A percentile compares a stretch with the other conserved stretches of the same genome.
Conservation (phyloP, 1,140 invertebrate species). For the Trigoniulus corallinus region DNA sequence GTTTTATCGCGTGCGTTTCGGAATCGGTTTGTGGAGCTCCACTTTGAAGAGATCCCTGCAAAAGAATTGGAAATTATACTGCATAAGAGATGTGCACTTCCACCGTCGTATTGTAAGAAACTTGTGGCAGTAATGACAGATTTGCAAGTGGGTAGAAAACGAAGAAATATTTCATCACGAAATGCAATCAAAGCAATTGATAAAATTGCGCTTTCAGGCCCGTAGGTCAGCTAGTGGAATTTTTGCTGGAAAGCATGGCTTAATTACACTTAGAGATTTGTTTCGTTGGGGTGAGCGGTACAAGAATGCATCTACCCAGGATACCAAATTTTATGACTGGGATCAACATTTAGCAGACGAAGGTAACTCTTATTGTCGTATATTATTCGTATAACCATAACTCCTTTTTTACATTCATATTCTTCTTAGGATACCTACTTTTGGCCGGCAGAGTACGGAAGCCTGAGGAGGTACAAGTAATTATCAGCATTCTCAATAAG, state of each 20-base stretch:
- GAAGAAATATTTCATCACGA: neutral
- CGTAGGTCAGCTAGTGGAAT: constrained; percentile 66
- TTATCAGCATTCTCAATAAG: constrained; percentile 62
- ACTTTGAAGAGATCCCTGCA: constrained; percentile 89
- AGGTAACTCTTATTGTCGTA: constrained; percentile 29
- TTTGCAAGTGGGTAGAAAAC: constrained; percentile 40
- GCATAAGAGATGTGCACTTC: constrained; percentile 70
- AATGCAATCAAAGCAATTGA: constrained; percentile 5
- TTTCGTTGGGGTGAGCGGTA: constrained; percentile 97
- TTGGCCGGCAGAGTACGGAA: constrained; percentile 84
- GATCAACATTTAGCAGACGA: constrained; percentile 93
- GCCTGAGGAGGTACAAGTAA: constrained; percentile 43
- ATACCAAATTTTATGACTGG: constrained; percentile 72
- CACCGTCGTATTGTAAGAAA: constrained; percentile 71
- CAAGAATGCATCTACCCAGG: constrained; percentile 42
- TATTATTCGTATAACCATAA: neutral
- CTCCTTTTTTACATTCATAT: neutral
- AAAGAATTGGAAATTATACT: constrained; percentile 78
- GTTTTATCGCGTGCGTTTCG: constrained; percentile 86
- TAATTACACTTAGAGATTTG: constrained; percentile 85
- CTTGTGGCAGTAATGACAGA: constrained; percentile 87
- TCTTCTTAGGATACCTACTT: constrained; percentile 55
- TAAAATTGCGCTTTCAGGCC: constrained; percentile 27
- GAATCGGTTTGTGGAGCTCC: constrained; percentile 93
- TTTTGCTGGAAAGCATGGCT: constrained; percentile 86